Conservation (phyloP, 2,888 invertebrate genomes). For the Epirrita christyi region DNA sequence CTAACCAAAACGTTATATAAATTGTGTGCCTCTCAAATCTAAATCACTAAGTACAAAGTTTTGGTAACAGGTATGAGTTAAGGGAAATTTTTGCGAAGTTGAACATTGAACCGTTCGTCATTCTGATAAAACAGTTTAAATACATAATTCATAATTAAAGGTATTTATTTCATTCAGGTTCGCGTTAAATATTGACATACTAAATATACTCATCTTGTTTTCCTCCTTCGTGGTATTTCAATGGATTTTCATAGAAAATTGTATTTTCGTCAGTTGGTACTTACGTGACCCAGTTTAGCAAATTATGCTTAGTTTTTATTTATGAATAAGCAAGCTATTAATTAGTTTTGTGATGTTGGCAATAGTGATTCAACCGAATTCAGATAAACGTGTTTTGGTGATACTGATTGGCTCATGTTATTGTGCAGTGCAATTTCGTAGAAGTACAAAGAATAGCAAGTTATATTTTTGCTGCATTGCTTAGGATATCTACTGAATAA, state of each 20-base stretch:
- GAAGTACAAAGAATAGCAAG: neutral
- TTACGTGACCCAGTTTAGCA: slow-evolving; percentile 48
- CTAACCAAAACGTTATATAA: too few relatives aligned
- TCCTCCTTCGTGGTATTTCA: slow-evolving; percentile 45
- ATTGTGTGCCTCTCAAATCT: too few relatives aligned
- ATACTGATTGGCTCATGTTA: neutral
- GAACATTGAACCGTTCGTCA: neutral
- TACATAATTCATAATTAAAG: slow-evolving; percentile 1
- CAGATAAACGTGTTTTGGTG: slow-evolving; percentile 22
- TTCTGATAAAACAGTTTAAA: neutral
- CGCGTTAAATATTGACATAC: slow-evolving; percentile 19
- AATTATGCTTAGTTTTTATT: slow-evolving; percentile 39
- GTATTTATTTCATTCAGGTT: slow-evolving; percentile 12
- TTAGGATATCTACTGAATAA: neutral
- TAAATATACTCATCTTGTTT: slow-evolving; percentile 44
- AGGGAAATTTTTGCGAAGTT: neutral
- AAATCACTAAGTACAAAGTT: neutral
- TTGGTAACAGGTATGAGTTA: too few relatives aligned
- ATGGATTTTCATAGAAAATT: slow-evolving; percentile 42
- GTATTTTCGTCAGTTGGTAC: slow-evolving; percentile 40
- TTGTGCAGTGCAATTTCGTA: neutral
- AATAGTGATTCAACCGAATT: slow-evolving; percentile 29
- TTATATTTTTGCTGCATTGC: neutral
- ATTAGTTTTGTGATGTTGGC: too few relatives aligned
- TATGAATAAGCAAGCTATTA: slow-evolving; percentile 40